Evolutionary conservation across 2,888 invertebrate species (phyloP), one percentile per base, ranked within the genome.

Genomic region (Ectemnius cavifrons): DNA sequence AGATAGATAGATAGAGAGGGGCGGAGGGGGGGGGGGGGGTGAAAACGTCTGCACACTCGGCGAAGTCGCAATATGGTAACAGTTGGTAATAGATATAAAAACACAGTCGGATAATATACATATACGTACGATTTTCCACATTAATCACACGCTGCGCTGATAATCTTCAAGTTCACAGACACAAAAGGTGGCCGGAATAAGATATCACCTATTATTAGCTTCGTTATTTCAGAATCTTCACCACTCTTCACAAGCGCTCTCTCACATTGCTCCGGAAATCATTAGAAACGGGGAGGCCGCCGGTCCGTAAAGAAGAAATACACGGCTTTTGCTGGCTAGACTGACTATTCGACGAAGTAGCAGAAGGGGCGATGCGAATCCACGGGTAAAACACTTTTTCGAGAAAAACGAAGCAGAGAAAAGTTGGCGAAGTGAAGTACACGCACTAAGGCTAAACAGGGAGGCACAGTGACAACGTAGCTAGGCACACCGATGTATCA

Each of bases 131-230:
- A 75, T 80, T 77, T 23, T 64, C 76, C 69, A 68, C 71, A 75
- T 73, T 66, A 70, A 71, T 74, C 75, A 73, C 71, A 67, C 75
- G 72, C 71, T 68, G 77, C 75, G 74, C 68, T 71, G 75, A 69
- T 85, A 37, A 78, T 83, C 86, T 83, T 86, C 86, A 87, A 87
- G 86, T 86, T 86, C 87, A 86, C 81, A 80, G 78, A 82, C 82
- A 83, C 82, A 85, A 37, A 37, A 37, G 11, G 83, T 83, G 78
- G 82, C 79, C 78, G 85, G 77, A 82, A 83, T 81, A 82, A 82
- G 82, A 80, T 86, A 86, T 84, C 78, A 75, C 77, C 78, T 82
- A 81, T 86, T 84, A 81, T 85, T 85, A 87, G 82, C 75, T 73
- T 71, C 69, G 80, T 81, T 87, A 87, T 87, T 87, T 85, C 77